Percentiles rank a stretch among this genome's conserved stretches.
phyloP scores from a whole-genome alignment of 2,113 vertebrate genomes.

The Cettia cetti region DNA sequence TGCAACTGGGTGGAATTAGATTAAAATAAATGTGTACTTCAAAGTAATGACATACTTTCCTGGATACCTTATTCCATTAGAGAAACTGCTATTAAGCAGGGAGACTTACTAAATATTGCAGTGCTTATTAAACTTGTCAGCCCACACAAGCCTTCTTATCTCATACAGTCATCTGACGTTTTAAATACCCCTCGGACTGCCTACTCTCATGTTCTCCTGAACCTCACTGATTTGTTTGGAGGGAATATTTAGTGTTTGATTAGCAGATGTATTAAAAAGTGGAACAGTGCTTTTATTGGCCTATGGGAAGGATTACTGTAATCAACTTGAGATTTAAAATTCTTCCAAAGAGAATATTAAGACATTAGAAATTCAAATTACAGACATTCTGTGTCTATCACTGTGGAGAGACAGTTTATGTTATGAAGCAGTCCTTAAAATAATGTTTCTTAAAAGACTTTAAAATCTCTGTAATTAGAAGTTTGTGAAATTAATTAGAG shows the following conservation, averaged over 20 bases:
- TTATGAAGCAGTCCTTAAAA: not conserved
- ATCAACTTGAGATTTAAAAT: not conserved
- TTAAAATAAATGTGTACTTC: not conserved
- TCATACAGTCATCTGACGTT: not conserved
- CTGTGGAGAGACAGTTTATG: not conserved
- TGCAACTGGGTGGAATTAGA: not conserved
- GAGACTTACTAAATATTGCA: not conserved
- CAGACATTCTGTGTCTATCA: not conserved
- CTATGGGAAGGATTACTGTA: not conserved
- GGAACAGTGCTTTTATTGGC: not conserved
- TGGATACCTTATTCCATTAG: not conserved
- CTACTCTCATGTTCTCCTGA: not conserved
- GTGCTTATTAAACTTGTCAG: conserved; percentile 3
- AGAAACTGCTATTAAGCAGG: not conserved
- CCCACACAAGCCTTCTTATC: not conserved
- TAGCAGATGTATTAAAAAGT: not conserved
- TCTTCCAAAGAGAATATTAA: not conserved
- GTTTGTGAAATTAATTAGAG: not conserved
- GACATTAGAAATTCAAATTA: not conserved
- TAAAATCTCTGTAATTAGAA: not conserved
- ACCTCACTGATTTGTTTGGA: not conserved
- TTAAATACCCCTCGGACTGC: conserved; percentile 8
- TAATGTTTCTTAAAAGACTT: not conserved
- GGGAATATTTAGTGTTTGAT: not conserved
- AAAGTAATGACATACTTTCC: not conserved